Conservation (phyloP, 1,140 invertebrate genomes). For the Popillia japonica region DNA sequence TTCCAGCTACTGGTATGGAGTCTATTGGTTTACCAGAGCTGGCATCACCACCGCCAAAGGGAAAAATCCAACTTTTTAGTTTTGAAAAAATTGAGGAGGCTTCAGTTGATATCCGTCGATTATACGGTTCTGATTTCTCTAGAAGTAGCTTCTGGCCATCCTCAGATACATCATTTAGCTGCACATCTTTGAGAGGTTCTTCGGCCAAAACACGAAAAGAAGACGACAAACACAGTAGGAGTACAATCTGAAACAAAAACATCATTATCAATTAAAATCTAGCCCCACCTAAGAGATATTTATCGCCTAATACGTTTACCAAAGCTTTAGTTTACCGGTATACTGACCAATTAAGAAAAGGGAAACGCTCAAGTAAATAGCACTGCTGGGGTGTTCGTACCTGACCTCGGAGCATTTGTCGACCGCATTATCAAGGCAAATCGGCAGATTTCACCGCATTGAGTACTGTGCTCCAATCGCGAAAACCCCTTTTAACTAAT, state of each 20-base stretch:
- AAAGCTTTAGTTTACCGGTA: background rate
- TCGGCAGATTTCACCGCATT: slow-evolving; percentile 1
- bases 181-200: slow-evolving; percentile 11
- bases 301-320: background rate
- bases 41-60: slow-evolving; percentile 41
- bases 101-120: slow-evolving; percentile 35
- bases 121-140: slow-evolving; percentile 44
- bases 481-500: slow-evolving; percentile 1
- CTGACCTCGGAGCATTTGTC: background rate
- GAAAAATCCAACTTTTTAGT: slow-evolving; percentile 47
- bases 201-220: slow-evolving; percentile 31
- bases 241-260: slow-evolving; percentile 41
- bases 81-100: slow-evolving; percentile 47
- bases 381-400: background rate
- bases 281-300: background rate
- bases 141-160: slow-evolving; percentile 42
- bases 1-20: slow-evolving; percentile 44
- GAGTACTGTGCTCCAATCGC: background rate
- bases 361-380: background rate
- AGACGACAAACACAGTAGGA: background rate
- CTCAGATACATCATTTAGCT: background rate
- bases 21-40: slow-evolving; percentile 36
- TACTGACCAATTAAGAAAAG: slow-evolving; percentile 9
- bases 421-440: slow-evolving; percentile 4
- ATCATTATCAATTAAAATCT: background rate